These are phyloP conservation scores for Adelognathus sp. DNA, from an alignment of 2,888 invertebrate species.

Conservation along the genomic window DNA sequence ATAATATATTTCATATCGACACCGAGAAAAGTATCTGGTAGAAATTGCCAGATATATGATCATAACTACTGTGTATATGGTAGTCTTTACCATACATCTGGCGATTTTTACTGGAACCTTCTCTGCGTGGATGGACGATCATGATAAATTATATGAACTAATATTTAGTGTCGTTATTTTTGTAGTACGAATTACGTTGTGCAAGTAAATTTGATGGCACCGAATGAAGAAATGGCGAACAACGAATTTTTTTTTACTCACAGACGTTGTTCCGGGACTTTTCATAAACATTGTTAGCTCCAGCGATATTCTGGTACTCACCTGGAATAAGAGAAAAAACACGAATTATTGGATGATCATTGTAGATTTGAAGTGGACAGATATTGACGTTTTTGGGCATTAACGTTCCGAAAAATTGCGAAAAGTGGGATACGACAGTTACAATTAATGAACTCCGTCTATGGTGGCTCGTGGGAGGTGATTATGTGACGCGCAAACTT, in stretches of 20 bases:
- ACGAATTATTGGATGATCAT: neutral
- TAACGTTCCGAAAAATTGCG: neutral
- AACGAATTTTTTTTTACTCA: conserved; percentile 14
- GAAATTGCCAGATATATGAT: no score
- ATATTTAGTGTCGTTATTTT: no score
- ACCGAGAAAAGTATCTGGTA: no score
- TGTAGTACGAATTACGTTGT: no score
- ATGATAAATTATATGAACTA: no score
- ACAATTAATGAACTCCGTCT: neutral
- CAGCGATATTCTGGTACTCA: conserved; percentile 36
- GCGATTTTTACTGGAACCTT: no score
- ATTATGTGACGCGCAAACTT: neutral
- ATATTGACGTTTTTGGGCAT: neutral
- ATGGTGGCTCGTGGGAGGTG: neutral
- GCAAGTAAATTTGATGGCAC: neutral
- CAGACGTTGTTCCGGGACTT: neutral
- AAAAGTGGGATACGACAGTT: neutral
- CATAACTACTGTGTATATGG: no score
- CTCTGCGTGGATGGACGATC: no score
- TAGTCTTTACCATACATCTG: no score
- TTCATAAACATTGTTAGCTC: neutral
- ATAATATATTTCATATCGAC: no score
- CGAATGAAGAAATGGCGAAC: neutral
- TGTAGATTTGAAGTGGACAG: neutral
- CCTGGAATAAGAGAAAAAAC: conserved; percentile 44